phyloP scores from a whole-genome alignment of 2,888 invertebrate genomes.

The Pseudococcus longispinus region DNA sequence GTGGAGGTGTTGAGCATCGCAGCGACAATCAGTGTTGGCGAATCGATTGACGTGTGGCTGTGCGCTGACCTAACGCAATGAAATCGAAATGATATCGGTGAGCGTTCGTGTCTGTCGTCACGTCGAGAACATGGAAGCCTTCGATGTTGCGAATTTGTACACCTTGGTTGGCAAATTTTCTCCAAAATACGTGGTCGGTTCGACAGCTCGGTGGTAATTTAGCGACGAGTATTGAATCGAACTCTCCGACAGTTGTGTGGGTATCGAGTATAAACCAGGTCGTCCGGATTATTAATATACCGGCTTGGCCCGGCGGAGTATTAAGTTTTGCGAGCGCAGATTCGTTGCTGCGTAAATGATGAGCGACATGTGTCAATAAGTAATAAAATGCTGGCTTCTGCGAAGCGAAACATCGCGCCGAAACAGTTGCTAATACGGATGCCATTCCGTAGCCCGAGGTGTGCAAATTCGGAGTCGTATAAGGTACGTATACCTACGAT shows the following conservation, averaged over 20 bases:
- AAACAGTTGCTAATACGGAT: background rate
- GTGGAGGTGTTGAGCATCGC: background rate
- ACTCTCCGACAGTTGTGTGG: background rate
- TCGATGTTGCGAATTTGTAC: background rate
- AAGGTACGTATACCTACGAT: too few species aligned
- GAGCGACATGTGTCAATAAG: slow-evolving; percentile 11
- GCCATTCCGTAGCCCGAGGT: background rate
- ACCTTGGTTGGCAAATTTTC: too few species aligned
- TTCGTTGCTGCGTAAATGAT: background rate
- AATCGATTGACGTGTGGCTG: background rate
- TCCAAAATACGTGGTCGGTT: too few species aligned
- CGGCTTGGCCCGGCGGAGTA: background rate
- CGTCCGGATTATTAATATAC: background rate
- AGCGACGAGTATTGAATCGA: background rate
- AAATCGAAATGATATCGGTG: background rate
- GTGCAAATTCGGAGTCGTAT: background rate
- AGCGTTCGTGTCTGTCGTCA: background rate
- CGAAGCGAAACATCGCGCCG: background rate
- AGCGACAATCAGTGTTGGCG: background rate
- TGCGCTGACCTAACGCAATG: slow-evolving; percentile 23
- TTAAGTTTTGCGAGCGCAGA: background rate
- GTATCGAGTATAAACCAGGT: background rate
- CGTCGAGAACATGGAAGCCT: background rate
- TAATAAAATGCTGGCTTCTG: background rate
- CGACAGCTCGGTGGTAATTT: background rate